Evolutionary conservation across 1,140 invertebrate genomes (phyloP), one percentile per base, ranked within the genome.

Genomic region (Calosoma granatense): DNA sequence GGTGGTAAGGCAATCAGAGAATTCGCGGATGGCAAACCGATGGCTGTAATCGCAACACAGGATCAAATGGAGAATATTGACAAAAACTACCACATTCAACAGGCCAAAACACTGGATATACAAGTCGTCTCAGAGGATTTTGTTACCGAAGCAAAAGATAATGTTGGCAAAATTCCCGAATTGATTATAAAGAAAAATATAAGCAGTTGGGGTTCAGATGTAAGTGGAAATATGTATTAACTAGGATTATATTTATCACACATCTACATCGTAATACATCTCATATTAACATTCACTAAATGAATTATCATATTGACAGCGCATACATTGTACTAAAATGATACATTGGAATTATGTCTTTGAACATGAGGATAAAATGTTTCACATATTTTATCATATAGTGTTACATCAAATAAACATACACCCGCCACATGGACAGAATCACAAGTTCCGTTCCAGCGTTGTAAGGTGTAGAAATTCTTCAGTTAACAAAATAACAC

Each of bases 111-210:
- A 2, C 62, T 74, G 19, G 81, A 87, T 60, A 83, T 96, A 61
- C 88, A 91, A 70, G 84, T 95, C 59, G 79, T 93, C n/a, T 76
- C 85, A 20, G 80, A 86, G 67, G 80, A 83, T 51, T 95, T 93
- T 68, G 64, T 97, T 1, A 83, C 92, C 60, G 72, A 79, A 58
- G 83, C 84, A 0, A 78, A 81, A 59, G 68, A 77, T 3, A 70
- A 71, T 0, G 67, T 78, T 15, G 66, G 78, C 11, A 79, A 82
- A 20, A 72, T 85, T 2, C 71, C 80, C 17, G 74, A 83, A 58
- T 67, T 85, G 21, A 83, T 94, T 39, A 79, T 78, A 26, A 80
- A 85, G 63, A 84, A 87, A 65, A 84, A 78, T 57, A 84, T 93
- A 58, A 84, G 83, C n/a, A 73, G 80, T 54, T 94, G 90, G 90